Conservation (phyloP, 2,113 vertebrate species). For the Mormyrus lacerda region DNA sequence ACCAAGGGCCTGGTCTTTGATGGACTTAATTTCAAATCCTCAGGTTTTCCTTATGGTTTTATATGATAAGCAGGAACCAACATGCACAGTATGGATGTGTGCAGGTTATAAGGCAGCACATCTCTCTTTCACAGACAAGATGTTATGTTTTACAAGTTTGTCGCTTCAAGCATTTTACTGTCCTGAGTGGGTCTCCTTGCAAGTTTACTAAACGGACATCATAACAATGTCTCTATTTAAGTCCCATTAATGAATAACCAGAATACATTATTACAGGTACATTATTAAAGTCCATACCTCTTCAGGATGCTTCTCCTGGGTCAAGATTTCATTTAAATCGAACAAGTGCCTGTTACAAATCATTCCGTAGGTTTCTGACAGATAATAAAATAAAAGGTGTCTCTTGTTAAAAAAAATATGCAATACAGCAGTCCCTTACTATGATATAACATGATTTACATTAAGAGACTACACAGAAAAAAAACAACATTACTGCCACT, state of each 20-base stretch:
- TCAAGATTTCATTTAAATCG: neutral
- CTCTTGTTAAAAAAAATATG: neutral
- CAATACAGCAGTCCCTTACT: neutral
- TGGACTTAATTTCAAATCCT: neutral
- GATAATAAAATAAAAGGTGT: neutral
- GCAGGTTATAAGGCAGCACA: neutral
- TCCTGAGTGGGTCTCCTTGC: neutral
- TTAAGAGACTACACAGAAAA: slow-evolving; percentile 32
- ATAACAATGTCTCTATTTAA: neutral
- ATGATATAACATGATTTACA: neutral
- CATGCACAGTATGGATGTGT: neutral
- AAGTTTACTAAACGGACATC: neutral
- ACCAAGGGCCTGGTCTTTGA: neutral
- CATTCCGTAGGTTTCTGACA: neutral
- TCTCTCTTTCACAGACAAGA: neutral
- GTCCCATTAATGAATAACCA: neutral
- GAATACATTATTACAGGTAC: neutral
- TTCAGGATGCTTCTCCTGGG: neutral
- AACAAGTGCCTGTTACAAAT: neutral
- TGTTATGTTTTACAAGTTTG: neutral
- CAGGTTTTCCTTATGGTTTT: neutral
- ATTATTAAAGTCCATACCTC: neutral
- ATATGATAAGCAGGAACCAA: neutral
- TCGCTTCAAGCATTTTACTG: neutral
- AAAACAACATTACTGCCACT: slow-evolving; percentile 29